Conservation (phyloP, 2,113 vertebrate genomes). For the Leucopsar rothschildi region DNA sequence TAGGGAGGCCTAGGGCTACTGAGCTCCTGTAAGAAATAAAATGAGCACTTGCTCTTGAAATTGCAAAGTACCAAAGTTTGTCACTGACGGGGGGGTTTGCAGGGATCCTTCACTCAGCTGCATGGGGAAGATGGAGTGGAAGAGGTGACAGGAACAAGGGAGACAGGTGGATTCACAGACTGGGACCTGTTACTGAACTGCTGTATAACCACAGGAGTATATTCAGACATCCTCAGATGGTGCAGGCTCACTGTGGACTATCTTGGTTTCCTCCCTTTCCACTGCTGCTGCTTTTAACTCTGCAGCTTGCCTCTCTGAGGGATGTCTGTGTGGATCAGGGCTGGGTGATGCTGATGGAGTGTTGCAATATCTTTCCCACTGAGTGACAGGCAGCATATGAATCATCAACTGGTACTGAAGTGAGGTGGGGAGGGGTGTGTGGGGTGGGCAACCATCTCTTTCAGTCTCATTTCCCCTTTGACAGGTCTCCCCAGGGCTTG, state of each 20-base stretch:
- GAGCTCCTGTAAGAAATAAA: neutral
- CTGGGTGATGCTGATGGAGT: neutral
- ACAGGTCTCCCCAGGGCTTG: slow-evolving; percentile 32
- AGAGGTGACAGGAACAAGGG: neutral
- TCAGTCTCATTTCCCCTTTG: neutral
- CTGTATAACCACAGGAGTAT: neutral
- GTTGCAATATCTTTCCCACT: neutral
- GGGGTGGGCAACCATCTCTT: neutral
- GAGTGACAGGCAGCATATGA: slow-evolving; percentile 47
- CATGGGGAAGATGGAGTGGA: neutral
- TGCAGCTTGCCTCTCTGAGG: neutral
- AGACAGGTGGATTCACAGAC: neutral
- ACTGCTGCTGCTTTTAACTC: neutral
- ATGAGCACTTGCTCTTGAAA: neutral
- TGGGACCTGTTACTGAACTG: neutral
- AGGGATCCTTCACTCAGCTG: neutral
- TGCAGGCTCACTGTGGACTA: neutral
- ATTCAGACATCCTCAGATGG: neutral
- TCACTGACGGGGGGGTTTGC: neutral
- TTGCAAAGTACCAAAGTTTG: neutral
- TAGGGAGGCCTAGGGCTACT: neutral
- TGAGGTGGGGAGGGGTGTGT: neutral
- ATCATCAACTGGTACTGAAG: slow-evolving; percentile 24
- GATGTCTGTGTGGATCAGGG: slow-evolving; percentile 9
- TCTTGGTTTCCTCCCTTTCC: neutral